phyloP scores from a whole-genome alignment of 2,888 invertebrate species.

The Agrochola lychnidis region DNA sequence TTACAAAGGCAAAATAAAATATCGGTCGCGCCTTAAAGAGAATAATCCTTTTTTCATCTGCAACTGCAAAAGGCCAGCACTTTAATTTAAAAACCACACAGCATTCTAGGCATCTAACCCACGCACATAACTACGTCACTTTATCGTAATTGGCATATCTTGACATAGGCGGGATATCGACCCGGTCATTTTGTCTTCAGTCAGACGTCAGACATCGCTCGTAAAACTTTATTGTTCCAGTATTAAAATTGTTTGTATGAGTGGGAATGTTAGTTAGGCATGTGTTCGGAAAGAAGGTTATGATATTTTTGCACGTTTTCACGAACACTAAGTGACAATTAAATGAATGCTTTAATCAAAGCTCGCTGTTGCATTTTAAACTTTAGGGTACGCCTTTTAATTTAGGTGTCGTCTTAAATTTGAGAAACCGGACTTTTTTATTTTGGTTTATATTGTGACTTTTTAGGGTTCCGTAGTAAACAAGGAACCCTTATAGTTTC shows the following conservation, averaged over 20 bases:
- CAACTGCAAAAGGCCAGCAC: not conserved
- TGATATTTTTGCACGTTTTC: not conserved
- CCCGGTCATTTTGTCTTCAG: slow-evolving; percentile 32
- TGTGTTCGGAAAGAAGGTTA: not conserved
- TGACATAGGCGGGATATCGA: slow-evolving; percentile 44
- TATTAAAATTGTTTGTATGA: slow-evolving; percentile 43
- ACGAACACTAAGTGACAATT: too few relatives aligned
- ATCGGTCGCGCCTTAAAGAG: slow-evolving; percentile 36
- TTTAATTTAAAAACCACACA: not conserved
- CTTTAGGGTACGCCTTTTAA: too few relatives aligned
- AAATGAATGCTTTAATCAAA: too few relatives aligned
- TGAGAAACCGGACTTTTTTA: too few relatives aligned
- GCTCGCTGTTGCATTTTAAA: too few relatives aligned
- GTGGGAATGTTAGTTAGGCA: slow-evolving; percentile 3
- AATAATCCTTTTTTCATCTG: not conserved
- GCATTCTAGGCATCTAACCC: not conserved
- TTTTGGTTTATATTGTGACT: too few relatives aligned
- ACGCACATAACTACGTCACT: not conserved
- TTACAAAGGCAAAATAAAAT: slow-evolving; percentile 22
- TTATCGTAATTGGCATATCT: slow-evolving; percentile 46
- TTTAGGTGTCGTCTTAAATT: too few relatives aligned
- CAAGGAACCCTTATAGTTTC: too few relatives aligned
- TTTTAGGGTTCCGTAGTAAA: too few relatives aligned
- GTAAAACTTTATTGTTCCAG: slow-evolving; percentile 60
- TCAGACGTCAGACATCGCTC: slow-evolving; percentile 52